phyloP scores from a whole-genome alignment of 92 coral and sea anemone species.

The Palythoa heliodiscus region DNA sequence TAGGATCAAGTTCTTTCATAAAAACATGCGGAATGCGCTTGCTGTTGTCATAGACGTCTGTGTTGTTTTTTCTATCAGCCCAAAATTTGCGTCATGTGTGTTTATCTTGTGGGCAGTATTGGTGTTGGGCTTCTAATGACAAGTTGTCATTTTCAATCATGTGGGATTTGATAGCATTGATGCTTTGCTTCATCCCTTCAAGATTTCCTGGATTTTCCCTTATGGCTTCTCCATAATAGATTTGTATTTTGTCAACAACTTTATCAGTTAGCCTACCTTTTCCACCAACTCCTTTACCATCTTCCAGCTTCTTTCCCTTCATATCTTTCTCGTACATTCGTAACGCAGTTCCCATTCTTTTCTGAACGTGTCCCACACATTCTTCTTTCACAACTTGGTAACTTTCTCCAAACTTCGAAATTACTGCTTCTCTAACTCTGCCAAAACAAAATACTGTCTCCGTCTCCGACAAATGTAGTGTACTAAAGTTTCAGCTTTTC shows the following conservation, averaged over 20 bases:
- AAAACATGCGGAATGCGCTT: conserved; percentile 57
- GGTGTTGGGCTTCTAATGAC: conserved; percentile 54
- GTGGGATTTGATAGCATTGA: conserved; percentile 49
- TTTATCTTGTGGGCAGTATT: conserved; percentile 50
- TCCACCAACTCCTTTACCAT: conserved; percentile 64
- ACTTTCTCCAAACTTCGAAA: conserved; percentile 31
- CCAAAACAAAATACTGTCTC: conserved; percentile 11
- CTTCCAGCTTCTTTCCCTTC: conserved; percentile 50
- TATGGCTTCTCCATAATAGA: conserved; percentile 52
- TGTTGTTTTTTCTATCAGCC: conserved; percentile 52
- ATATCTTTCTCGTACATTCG: conserved; percentile 38
- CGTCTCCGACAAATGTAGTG: not conserved
- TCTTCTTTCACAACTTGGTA: conserved; percentile 51
- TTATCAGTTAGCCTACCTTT: conserved; percentile 56
- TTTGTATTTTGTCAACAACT: conserved; percentile 54
- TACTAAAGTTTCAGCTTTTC: conserved; percentile 9
- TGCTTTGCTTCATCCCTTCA: conserved; percentile 44
- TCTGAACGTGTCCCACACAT: conserved; percentile 60
- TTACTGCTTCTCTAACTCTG: conserved; percentile 20
- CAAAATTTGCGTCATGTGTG: conserved; percentile 70
- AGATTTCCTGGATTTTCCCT: conserved; percentile 44
- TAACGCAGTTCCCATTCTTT: conserved; percentile 53
- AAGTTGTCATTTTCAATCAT: conserved; percentile 42
- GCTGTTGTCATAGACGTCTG: conserved; percentile 38
- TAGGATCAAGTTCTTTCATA: conserved; percentile 56